Evolutionary conservation across 2,113 vertebrate species (phyloP), one percentile per base, ranked within the genome.

Genomic region (Stercorarius parasiticus): DNA sequence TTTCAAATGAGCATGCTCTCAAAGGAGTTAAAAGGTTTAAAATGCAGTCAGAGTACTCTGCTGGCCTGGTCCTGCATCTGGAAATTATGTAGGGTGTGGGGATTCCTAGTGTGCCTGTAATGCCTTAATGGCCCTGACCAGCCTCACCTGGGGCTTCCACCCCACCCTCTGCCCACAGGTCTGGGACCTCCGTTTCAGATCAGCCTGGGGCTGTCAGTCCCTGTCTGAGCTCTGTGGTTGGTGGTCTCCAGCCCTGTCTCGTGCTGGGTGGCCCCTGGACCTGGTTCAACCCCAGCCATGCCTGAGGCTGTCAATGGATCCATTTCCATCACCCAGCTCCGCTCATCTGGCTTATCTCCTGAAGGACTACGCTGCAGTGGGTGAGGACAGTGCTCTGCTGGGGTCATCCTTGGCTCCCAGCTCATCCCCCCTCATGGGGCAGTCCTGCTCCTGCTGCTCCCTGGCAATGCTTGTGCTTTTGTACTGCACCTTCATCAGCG

Each of bases 271-370:
- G 29, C n/a, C 15, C 21, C 32, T 62, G 56, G 56, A 36, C 25
- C 17, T 27, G 36, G 10, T 45, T 82, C 34, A 52, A 14, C 9
- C 4, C 10, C 0, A 1, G 15, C 66, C 30, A 2, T 84, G 29
- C 18, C 26, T 32, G 16, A 21, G 15, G 22, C 18, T 73, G 40
- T 40, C 2, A 2, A 5, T 21, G 61, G 47, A 26, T 53, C 18
- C 0, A 0, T 67, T 34, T 55, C 30, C 32, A 73, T 61, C 13
- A 34, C n/a, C 40, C 13, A 8, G 27, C 34, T 72, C 79, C 1
- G 1, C 26, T 81, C 1, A 0, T 29, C 32, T 0, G 0, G 32
- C 58, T 29, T 22, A 30, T 40, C 55, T 22, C 14, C 49, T 30
- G 29, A 26, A 29, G 53, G 45, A 9, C 45, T 13, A 13, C 26